Percentiles rank a stretch among this genome's conserved stretches.
Conservation (phyloP, 2,797 vertebrate genomes). For the Falco naumanni region DNA sequence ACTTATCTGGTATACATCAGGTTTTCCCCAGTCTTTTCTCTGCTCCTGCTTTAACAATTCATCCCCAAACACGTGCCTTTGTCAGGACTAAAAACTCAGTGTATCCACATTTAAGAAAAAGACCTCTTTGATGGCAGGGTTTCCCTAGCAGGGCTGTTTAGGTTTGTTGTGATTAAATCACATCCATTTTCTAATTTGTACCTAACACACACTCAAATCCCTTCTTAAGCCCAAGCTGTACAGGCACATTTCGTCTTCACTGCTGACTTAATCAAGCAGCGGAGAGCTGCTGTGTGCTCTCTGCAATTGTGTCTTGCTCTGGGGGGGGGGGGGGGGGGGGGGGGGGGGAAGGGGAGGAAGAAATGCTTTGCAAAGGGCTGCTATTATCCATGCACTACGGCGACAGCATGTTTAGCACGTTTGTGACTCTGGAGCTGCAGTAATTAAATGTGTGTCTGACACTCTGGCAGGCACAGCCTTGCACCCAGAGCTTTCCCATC, state of each 20-base stretch:
- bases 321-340: not conserved
- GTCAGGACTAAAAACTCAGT: not conserved
- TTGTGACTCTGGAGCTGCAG: slow-evolving; percentile 16
- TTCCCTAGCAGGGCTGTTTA: slow-evolving; percentile 28
- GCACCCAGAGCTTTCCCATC: slow-evolving; percentile 16
- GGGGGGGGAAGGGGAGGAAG: not conserved
- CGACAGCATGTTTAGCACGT: not conserved
- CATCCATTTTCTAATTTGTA: slow-evolving; percentile 65
- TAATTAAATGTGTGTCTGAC: slow-evolving; percentile 48
- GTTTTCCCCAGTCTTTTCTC: not conserved
- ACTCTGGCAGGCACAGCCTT: not conserved
- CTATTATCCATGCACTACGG: not conserved
- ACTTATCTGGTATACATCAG: slow-evolving; percentile 40
- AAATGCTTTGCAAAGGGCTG: slow-evolving; percentile 41
- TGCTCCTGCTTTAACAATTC: not conserved
- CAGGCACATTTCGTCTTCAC: slow-evolving; percentile 2
- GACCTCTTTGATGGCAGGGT: slow-evolving; percentile 1
- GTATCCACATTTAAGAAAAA: slow-evolving; percentile 15
- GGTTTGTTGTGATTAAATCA: slow-evolving; percentile 57
- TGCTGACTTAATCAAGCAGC: slow-evolving; percentile 61
- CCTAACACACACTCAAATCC: slow-evolving; percentile 42
- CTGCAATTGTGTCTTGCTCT: slow-evolving; percentile 26
- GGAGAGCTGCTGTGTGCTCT: slow-evolving; percentile 7
- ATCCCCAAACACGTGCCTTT: not conserved
- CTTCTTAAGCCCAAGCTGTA: slow-evolving; percentile 36